These are phyloP conservation scores for Merluccius polli DNA, from an alignment of 2,797 vertebrate species.

Conservation along the genomic window DNA sequence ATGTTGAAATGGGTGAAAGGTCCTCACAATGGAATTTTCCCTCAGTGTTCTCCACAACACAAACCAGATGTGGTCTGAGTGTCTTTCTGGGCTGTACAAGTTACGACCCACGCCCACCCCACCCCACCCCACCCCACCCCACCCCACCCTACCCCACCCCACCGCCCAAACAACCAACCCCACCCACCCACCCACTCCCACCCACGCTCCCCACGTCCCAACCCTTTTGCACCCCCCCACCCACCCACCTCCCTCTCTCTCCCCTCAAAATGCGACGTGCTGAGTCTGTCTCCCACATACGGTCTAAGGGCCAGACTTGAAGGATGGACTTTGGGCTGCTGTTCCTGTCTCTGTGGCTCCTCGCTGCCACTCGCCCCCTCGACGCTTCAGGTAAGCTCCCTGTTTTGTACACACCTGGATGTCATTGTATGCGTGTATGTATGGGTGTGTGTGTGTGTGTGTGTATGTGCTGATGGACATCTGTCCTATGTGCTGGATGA, in stretches of 20 bases:
- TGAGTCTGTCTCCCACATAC: conserved; percentile 58
- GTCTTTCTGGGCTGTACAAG: conserved; percentile 55
- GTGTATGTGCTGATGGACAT: not conserved
- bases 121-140: conserved; percentile 13
- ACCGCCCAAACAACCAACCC: conserved; percentile 8
- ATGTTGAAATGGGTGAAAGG: conserved; percentile 77
- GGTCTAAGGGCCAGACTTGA: conserved; percentile 48
- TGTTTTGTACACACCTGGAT: not conserved
- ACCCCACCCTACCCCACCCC: conserved; percentile 14
- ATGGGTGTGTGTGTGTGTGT: conserved; percentile 25
- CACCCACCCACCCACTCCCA: not conserved
- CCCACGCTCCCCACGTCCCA: conserved; percentile 4
- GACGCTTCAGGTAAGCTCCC: conserved; percentile 58
- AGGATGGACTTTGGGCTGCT: conserved; percentile 72
- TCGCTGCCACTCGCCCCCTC: conserved; percentile 52
- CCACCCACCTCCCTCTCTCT: not conserved
- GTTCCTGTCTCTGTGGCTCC: conserved; percentile 68
- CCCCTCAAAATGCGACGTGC: conserved; percentile 56
- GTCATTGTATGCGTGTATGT: not conserved
- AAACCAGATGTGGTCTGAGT: conserved; percentile 74
- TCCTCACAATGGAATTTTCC: conserved; percentile 67
- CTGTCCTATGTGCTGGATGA: not conserved
- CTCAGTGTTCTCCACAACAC: conserved; percentile 59
- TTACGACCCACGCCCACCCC: conserved; percentile 15
- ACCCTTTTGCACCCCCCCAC: conserved; percentile 1